Evolutionary conservation across 2,888 invertebrate genomes (phyloP).

Genomic region (Drosophila austrosaltans): DNA sequence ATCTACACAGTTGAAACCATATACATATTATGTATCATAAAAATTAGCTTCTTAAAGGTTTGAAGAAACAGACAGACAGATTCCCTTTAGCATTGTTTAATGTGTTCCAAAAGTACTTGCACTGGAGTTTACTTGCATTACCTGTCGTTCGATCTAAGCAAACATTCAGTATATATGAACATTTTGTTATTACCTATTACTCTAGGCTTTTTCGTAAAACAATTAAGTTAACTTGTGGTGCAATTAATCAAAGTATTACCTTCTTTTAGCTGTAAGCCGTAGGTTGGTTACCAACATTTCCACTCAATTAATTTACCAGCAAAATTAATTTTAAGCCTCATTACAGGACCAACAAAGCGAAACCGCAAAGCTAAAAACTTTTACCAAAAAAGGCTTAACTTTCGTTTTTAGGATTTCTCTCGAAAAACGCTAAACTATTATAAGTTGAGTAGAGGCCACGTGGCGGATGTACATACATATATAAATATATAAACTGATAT

Average conservation of each 20-base stretch:
- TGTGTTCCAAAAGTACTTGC: no score
- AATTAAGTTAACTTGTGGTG: not conserved
- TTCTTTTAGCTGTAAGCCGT: constrained; percentile 5
- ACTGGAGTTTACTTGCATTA: not conserved
- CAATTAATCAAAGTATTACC: constrained; percentile 10
- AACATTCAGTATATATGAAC: no score
- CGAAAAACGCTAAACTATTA: constrained; percentile 56
- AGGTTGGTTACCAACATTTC: constrained; percentile 30
- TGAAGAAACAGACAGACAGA: no score
- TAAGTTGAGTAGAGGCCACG: constrained; percentile 52
- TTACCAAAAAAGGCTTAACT: constrained; percentile 38
- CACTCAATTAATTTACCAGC: constrained; percentile 60
- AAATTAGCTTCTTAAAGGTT: no score
- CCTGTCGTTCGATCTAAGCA: not conserved
- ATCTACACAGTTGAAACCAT: no score
- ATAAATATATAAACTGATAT: constrained; percentile 1
- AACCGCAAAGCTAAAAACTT: constrained; percentile 49
- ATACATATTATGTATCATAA: no score
- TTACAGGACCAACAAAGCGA: constrained; percentile 38
- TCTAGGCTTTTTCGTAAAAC: not conserved
- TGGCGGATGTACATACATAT: constrained; percentile 27
- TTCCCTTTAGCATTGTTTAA: no score
- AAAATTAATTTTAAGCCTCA: constrained; percentile 54
- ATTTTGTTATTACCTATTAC: no score
- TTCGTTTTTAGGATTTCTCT: constrained; percentile 30